Evolutionary conservation across 2,797 vertebrate species (phyloP).

Genomic region (Arctocebus calabarensis): DNA sequence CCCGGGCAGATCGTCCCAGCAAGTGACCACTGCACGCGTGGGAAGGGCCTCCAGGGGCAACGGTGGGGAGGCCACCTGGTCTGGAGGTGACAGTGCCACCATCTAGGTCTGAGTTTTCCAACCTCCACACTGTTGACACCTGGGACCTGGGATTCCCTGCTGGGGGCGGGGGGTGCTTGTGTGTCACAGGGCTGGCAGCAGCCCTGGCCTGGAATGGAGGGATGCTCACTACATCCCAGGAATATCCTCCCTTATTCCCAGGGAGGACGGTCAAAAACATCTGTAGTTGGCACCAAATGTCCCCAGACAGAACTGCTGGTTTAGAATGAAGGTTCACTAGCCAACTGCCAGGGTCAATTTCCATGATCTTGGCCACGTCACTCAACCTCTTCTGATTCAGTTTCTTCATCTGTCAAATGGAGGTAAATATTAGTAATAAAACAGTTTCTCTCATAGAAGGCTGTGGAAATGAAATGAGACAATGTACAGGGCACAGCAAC

Average conservation of each 20-base stretch:
- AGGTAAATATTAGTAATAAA: no score
- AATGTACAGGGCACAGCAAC: rapidly evolving
- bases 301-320: neutral
- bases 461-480: neutral
- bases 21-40: rapidly evolving
- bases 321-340: no score
- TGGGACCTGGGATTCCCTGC: neutral
- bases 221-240: rapidly evolving
- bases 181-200: rapidly evolving
- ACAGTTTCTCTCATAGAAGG: rapidly evolving
- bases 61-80: neutral
- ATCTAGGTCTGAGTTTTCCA: neutral
- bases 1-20: rapidly evolving
- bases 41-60: rapidly evolving
- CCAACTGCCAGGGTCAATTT: rapidly evolving
- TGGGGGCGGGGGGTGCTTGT: rapidly evolving
- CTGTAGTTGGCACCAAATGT: neutral
- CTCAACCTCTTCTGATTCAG: rapidly evolving
- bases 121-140: rapidly evolving
- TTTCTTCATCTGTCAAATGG: neutral
- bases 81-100: neutral
- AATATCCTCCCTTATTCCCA: no score
- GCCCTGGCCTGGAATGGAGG: no score
- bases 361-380: no score
- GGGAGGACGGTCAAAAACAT: neutral